Evolutionary conservation across 2,888 invertebrate genomes (phyloP).

Genomic region (Sepiola atlantica): DNA sequence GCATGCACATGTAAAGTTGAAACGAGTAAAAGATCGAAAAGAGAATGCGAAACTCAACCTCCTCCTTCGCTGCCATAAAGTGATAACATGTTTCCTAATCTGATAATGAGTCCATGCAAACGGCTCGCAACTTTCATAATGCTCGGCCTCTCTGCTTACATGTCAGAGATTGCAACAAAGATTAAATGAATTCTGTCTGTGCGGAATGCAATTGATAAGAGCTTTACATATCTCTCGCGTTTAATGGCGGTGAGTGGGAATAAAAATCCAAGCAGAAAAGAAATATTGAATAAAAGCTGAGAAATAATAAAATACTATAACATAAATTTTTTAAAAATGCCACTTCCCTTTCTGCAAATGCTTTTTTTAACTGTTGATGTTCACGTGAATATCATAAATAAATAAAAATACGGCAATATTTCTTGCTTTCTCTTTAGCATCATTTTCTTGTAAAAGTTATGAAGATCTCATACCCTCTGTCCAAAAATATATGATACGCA

Average conservation of each 20-base stretch:
- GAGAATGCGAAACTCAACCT: background rate
- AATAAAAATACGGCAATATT: background rate
- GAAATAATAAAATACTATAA: background rate
- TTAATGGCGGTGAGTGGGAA: background rate
- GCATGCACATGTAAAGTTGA: too few relatives aligned
- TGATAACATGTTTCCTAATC: background rate
- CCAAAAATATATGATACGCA: too few relatives aligned
- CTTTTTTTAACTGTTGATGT: too few relatives aligned
- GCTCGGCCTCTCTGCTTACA: background rate
- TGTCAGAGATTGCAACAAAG: background rate
- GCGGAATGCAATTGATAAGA: background rate
- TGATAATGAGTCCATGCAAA: background rate
- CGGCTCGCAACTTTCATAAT: background rate
- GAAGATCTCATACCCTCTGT: too few relatives aligned
- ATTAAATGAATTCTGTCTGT: background rate
- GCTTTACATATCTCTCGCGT: background rate
- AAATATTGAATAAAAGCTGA: background rate
- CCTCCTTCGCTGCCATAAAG: background rate
- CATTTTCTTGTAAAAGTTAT: background rate
- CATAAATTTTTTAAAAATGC: background rate
- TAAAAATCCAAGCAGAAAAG: background rate
- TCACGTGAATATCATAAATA: too few relatives aligned
- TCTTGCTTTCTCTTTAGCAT: background rate
- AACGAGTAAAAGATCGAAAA: background rate
- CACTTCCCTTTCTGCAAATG: too few relatives aligned